phyloP scores from a whole-genome alignment of 2,113 vertebrate genomes.

The Odontophorus gujanensis region DNA sequence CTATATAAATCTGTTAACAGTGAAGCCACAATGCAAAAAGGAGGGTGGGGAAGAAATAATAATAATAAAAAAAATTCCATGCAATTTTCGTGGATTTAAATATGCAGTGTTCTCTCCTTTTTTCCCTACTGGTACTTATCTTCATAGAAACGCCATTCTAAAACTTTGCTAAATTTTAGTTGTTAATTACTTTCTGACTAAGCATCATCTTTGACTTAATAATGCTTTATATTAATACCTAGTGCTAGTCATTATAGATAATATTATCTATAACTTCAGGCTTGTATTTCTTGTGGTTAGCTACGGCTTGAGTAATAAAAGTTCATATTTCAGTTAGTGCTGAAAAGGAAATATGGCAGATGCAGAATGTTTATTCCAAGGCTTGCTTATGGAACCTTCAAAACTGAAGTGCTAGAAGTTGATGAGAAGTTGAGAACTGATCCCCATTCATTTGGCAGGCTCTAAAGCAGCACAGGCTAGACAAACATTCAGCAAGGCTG shows the following conservation, averaged over 20 bases:
- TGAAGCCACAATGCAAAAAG: neutral
- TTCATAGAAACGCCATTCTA: neutral
- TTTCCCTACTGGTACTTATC: neutral
- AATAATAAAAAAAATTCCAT: neutral
- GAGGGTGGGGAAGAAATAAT: too few relatives aligned
- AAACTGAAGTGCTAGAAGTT: neutral
- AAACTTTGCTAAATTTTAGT: neutral
- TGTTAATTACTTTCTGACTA: neutral
- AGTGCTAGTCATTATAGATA: neutral
- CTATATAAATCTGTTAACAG: neutral
- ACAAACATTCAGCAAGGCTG: conserved; percentile 47
- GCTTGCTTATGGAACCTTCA: neutral
- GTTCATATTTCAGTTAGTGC: rapidly evolving
- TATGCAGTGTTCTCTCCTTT: neutral
- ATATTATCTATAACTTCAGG: neutral
- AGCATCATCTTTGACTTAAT: neutral
- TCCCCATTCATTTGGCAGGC: neutral
- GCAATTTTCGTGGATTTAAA: neutral
- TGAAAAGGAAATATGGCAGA: neutral
- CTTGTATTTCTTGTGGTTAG: neutral
- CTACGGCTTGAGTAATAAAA: rapidly evolving
- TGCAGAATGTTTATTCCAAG: neutral
- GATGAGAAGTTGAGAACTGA: neutral
- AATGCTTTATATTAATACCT: neutral
- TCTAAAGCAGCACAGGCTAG: neutral